Conservation (phyloP, 37 sponge, comb jelly and placozoan genomes). For the Ephydatia muelleri region DNA sequence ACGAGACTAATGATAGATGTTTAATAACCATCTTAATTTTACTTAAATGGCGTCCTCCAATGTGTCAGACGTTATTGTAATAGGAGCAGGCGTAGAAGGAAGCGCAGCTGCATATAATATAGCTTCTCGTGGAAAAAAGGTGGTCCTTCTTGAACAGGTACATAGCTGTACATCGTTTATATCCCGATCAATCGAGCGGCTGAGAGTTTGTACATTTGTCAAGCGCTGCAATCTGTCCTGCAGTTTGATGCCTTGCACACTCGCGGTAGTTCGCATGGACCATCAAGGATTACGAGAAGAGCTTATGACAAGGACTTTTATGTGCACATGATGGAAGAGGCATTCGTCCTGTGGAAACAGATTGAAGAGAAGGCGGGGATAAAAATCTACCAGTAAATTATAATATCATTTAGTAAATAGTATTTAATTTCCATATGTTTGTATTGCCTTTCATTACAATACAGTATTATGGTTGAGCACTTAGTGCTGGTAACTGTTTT, state of each 20-base stretch:
- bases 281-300: conserved; percentile 69
- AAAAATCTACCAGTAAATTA: conserved; percentile 56
- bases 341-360: conserved; percentile 71
- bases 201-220: background rate
- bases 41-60: background rate
- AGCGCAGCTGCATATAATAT: conserved; percentile 79
- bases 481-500: background rate
- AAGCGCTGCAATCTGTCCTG: background rate
- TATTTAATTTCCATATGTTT: background rate
- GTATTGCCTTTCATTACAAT: background rate
- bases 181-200: background rate
- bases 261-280: conserved; percentile 91
- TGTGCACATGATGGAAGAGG: conserved; percentile 79
- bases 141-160: conserved; percentile 82
- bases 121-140: conserved; percentile 27
- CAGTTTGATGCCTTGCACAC: conserved; percentile 81
- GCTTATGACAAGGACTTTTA: conserved; percentile 59
- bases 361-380: conserved; percentile 67
- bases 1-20: no score
- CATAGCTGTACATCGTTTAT: background rate
- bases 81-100: conserved; percentile 89
- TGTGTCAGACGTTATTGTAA: conserved; percentile 62
- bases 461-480: background rate
- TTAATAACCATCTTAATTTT: no score
- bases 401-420: background rate